These are phyloP conservation scores for Alectoris magna DNA, from an alignment of 2,797 vertebrate species.

Conservation along the genomic window DNA sequence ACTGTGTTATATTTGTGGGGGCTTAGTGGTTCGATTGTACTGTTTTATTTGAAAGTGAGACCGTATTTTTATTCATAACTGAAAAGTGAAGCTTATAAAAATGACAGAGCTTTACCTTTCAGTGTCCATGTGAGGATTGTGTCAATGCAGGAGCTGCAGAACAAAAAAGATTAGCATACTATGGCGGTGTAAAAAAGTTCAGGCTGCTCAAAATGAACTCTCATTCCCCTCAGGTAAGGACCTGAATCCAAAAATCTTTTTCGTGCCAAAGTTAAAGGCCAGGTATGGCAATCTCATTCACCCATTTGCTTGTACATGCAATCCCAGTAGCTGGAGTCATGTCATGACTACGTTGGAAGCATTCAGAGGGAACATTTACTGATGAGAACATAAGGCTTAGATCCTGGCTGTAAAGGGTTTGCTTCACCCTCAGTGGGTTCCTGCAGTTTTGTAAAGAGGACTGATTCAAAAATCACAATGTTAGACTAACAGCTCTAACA, in stretches of 20 bases:
- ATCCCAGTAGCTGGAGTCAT: not conserved
- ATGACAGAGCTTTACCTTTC: slow-evolving; percentile 38
- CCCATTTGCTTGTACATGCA: not conserved
- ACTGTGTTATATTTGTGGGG: slow-evolving; percentile 68
- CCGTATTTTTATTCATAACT: not conserved
- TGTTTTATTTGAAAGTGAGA: slow-evolving; percentile 59
- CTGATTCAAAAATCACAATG: not conserved
- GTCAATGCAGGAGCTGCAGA: not conserved
- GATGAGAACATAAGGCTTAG: not conserved
- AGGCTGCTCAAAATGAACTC: not conserved
- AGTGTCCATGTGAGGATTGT: not conserved
- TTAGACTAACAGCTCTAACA: not conserved
- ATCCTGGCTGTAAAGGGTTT: not conserved
- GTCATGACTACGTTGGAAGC: not conserved
- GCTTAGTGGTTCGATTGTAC: slow-evolving; percentile 62
- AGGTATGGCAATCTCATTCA: not conserved
- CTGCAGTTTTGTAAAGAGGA: not conserved
- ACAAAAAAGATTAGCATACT: not conserved
- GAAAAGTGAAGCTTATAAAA: slow-evolving; percentile 46
- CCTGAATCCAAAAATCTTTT: not conserved
- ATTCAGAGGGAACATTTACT: not conserved
- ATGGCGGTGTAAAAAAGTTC: not conserved
- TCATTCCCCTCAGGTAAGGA: not conserved
- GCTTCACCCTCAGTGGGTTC: not conserved
- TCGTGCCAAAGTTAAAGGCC: not conserved